These are phyloP conservation scores for Hylaeus anthracinus DNA, from an alignment of 1,140 invertebrate genomes.

Conservation along the genomic window DNA sequence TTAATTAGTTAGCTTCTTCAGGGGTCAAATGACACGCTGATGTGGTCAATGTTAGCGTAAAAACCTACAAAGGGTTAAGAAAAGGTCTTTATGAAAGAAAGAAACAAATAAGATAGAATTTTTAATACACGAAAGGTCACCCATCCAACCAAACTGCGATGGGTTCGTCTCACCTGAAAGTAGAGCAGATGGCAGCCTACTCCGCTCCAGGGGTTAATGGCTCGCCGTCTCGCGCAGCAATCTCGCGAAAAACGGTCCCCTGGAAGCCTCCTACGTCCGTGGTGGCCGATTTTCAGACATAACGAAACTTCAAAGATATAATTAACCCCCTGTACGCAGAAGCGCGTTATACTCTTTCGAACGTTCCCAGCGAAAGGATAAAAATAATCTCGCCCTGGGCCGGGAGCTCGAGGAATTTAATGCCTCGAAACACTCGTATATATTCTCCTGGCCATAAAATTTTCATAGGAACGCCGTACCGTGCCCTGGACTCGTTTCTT, in stretches of 20 bases:
- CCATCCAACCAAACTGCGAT: too few species aligned
- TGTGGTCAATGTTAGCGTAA: too few species aligned
- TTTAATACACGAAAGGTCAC: too few species aligned
- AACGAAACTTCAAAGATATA: conserved; percentile 15
- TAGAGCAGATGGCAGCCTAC: too few species aligned
- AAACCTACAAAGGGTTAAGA: too few species aligned
- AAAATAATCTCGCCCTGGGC: conserved; percentile 19
- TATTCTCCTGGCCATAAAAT: conserved; percentile 13
- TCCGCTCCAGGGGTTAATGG: background rate
- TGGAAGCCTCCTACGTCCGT: too few species aligned
- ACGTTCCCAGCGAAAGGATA: background rate
- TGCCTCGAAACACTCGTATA: conserved; percentile 7
- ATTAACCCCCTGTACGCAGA: conserved; percentile 6
- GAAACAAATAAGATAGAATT: too few species aligned
- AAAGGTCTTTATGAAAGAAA: too few species aligned
- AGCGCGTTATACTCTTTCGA: background rate
- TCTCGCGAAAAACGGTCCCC: background rate
- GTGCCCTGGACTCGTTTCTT: background rate
- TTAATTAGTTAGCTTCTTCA: too few species aligned
- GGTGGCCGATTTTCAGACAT: conserved; percentile 17
- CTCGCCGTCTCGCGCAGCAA: background rate
- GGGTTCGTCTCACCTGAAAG: too few species aligned
- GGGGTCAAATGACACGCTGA: too few species aligned
- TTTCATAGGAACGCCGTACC: background rate
- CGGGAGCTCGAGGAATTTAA: conserved; percentile 1